phyloP scores from a whole-genome alignment of 2,797 vertebrate genomes.

The Hybognathus amarus region DNA sequence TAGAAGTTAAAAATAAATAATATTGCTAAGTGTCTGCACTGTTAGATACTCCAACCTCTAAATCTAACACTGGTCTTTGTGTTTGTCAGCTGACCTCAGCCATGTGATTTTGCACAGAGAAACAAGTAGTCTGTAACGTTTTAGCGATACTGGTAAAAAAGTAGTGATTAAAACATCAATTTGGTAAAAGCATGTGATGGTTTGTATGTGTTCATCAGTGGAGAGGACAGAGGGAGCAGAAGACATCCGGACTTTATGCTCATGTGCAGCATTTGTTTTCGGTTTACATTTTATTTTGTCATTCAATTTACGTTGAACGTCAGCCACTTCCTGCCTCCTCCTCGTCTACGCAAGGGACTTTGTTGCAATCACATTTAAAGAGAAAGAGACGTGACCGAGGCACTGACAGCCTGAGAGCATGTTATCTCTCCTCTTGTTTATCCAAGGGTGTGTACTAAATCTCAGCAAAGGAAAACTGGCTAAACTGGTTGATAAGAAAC shows the following conservation, averaged over 20 bases:
- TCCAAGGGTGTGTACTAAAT: constrained; percentile 53
- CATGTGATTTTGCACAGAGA: not conserved
- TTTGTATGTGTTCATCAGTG: not conserved
- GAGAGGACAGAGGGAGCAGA: not conserved
- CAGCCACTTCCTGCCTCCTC: not conserved
- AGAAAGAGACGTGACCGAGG: not conserved
- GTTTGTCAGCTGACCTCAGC: not conserved
- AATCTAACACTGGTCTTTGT: not conserved
- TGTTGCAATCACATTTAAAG: not conserved
- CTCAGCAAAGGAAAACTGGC: constrained; percentile 34
- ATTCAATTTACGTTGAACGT: not conserved
- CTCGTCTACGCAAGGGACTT: not conserved
- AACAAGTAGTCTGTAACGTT: not conserved
- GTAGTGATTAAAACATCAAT: not conserved
- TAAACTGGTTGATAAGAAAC: constrained; percentile 53
- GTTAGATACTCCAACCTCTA: not conserved
- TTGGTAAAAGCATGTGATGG: not conserved
- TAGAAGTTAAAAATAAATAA: not conserved
- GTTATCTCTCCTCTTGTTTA: constrained; percentile 55
- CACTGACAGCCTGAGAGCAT: not conserved
- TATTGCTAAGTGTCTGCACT: not conserved
- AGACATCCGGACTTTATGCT: not conserved
- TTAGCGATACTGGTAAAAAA: not conserved
- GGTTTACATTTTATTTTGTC: not conserved
- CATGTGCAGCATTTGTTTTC: not conserved